Conservation (phyloP, 2,797 vertebrate genomes). For the Philypnodon macrostomus region DNA sequence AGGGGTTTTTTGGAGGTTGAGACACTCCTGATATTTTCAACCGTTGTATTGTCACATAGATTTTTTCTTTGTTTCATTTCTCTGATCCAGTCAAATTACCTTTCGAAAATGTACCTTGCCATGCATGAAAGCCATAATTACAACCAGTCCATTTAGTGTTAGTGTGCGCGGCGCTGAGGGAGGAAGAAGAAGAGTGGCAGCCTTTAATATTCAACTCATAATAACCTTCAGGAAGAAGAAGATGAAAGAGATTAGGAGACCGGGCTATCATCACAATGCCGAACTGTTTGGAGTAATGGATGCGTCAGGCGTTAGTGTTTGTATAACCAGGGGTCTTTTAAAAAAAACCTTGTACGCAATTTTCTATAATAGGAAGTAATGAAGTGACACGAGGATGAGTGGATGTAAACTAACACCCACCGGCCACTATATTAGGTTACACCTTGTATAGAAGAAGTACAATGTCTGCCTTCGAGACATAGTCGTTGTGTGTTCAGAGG, state of each 20-base stretch:
- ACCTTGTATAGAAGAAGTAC: no score
- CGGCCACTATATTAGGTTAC: no score
- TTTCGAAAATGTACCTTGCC: conserved; percentile 71
- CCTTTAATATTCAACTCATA: conserved; percentile 70
- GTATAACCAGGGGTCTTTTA: conserved; percentile 29
- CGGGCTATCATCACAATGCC: conserved; percentile 47
- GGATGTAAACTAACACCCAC: no score
- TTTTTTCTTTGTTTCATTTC: conserved; percentile 22
- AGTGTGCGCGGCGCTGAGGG: no score
- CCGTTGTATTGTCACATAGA: conserved; percentile 29
- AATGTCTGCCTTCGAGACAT: no score
- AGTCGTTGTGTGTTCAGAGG: no score
- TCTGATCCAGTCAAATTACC: conserved; percentile 64
- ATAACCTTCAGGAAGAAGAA: conserved; percentile 65
- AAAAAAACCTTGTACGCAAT: conserved; percentile 41
- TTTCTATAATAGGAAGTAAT: conserved; percentile 26
- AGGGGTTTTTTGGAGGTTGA: conserved; percentile 38
- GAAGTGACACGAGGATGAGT: conserved; percentile 18
- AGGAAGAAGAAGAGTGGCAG: conserved; percentile 49
- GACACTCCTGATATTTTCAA: conserved; percentile 36
- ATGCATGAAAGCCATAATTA: conserved; percentile 79
- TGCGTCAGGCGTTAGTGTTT: conserved; percentile 31
- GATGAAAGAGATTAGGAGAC: conserved; percentile 67
- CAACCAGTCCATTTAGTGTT: conserved; percentile 69
- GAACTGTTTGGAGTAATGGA: conserved; percentile 50